Base-by-base conservation (phyloP, 1,140 invertebrate genomes). In the Teleopsis dalmanni region DNA sequence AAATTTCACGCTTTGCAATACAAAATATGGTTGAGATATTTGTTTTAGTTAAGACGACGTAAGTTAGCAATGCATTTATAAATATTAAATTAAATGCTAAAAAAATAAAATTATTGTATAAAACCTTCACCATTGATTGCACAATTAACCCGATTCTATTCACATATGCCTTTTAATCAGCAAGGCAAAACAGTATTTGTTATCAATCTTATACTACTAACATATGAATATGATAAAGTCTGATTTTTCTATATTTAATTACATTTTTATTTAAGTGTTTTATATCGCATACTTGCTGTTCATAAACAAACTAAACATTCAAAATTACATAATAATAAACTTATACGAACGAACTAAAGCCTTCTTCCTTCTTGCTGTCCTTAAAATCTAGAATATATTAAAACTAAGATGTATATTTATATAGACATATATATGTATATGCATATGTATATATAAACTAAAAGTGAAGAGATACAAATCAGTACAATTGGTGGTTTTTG, bases 91-190 rank as follows among this genome's bases (percentile, higher is more conserved):
- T 29, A 8, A 29, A 8, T 29, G 7, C 13, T 29, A 29, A 29
- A 29, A 29, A 8, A 19, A 13, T 43, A 27, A 29, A 16, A 18
- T 29, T 34, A 34, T 34, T 26, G 19, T 14, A 56, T 51, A 37
- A 51, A 52, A 67, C 64, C 64, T 64, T 67, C 64, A 67, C 64
- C 64, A 64, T 58, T 60, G 64, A 67, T 67, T 67, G 64, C 64
- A 67, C 64, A 67, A 67, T 59, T 59, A 67, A 67, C 64, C 64
- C 64, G 64, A 67, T 67, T 59, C 60, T 64, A 23, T 23, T 16
- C 9, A n/a, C 7, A 40, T 29, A 29, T 29, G n/a, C 4, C 6
- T 23, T 23, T 23, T 1, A 3, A 9, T 8, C 10, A 40, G 3
- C 16, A 26, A 16, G 18, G 7, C 13, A 41, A 41, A 41, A 41